A percentile compares a stretch with the other conserved stretches of the same genome.
Conservation (phyloP, 2,113 vertebrate genomes). For the Probosciger aterrimus region DNA sequence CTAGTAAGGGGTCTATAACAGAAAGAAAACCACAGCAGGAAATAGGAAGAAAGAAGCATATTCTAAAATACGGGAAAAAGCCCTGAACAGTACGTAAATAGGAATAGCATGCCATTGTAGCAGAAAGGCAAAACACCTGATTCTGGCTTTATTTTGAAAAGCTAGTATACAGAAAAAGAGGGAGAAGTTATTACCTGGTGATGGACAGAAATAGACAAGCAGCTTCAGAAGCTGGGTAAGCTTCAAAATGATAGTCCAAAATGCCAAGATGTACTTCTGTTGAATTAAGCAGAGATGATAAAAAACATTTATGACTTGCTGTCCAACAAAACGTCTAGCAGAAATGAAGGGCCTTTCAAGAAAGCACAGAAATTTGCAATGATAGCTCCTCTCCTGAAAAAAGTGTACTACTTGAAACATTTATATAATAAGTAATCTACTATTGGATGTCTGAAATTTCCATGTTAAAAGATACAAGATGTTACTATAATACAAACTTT, state of each 20-base stretch:
- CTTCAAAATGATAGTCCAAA: not conserved
- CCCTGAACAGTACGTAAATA: not conserved
- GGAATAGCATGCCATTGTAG: not conserved
- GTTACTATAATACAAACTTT: not conserved
- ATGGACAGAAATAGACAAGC: not conserved
- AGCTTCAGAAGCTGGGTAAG: not conserved
- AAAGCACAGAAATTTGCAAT: not conserved
- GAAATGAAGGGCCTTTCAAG: not conserved
- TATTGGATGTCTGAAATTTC: not conserved
- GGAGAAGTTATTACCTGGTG: not conserved
- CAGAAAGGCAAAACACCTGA: not conserved
- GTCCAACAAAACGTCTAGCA: not conserved
- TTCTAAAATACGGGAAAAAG: not conserved
- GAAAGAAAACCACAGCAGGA: not conserved
- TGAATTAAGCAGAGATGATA: not conserved
- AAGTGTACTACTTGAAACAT: not conserved
- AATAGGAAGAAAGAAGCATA: not conserved
- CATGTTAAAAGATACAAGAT: not conserved
- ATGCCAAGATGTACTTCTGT: not conserved
- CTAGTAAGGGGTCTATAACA: not conserved
- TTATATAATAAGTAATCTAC: not conserved
- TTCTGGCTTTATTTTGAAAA: not conserved
- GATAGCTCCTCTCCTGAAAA: not conserved
- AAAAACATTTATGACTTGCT: not conserved
- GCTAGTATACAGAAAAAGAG: not conserved